Conservation (phyloP, 2,888 invertebrate genomes). For the Torymus aiolomorphi region DNA sequence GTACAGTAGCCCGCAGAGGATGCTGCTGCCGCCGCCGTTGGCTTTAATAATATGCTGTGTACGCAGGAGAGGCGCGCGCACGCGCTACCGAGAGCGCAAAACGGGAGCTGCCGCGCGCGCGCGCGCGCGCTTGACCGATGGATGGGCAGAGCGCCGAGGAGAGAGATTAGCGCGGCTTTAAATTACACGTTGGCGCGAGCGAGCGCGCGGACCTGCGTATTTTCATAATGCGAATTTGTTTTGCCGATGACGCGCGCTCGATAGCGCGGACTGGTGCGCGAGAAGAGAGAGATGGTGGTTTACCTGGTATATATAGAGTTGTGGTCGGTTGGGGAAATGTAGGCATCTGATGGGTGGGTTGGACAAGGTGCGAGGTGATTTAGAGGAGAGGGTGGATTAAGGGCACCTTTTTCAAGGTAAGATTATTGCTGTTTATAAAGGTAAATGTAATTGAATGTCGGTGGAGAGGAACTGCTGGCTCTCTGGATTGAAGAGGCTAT, state of each 20-base stretch:
- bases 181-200: conserved; percentile 35
- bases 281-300: no score
- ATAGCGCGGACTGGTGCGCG: no score
- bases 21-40: conserved; percentile 20
- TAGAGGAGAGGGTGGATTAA: no score
- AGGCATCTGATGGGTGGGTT: no score
- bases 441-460: no score
- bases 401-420: no score
- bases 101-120: conserved; percentile 20
- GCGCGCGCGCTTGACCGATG: conserved; percentile 24
- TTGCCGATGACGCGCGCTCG: conserved; percentile 35
- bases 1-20: conserved; percentile 56
- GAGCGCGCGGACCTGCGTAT: background rate
- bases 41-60: conserved; percentile 52
- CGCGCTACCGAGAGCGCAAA: conserved; percentile 30
- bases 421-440: no score
- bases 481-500: no score
- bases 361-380: no score
- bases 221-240: conserved; percentile 51
- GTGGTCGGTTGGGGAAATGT: no score
- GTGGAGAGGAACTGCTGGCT: no score
- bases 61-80: background rate
- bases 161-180: conserved; percentile 28
- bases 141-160: conserved; percentile 8
- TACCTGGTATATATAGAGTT: no score